These are phyloP conservation scores for Corynorhinus townsendii DNA, from an alignment of 2,113 vertebrate species.

Conservation along the genomic window DNA sequence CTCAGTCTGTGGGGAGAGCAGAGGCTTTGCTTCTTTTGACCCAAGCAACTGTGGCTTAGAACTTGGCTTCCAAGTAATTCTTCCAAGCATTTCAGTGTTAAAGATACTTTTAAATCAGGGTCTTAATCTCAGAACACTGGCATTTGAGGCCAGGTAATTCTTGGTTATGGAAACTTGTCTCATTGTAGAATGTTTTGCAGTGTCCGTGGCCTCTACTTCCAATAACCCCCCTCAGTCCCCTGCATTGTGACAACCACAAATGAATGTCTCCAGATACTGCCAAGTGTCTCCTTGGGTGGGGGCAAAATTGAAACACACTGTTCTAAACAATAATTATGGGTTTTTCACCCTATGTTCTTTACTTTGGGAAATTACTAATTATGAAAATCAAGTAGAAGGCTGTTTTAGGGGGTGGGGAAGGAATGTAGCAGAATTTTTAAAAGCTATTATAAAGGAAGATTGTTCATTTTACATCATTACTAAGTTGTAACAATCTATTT, in stretches of 20 bases:
- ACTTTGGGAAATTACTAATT: not conserved
- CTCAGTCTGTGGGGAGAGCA: not conserved
- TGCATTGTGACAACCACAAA: not conserved
- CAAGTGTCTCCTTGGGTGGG: not conserved
- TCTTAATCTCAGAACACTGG: not conserved
- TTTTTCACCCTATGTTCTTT: not conserved
- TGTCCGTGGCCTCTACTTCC: not conserved
- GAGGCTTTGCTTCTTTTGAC: not conserved
- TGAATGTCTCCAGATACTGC: not conserved
- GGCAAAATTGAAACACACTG: not conserved
- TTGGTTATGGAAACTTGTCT: not conserved
- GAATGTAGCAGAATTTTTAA: not conserved
- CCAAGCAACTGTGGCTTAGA: not conserved
- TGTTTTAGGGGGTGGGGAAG: not conserved
- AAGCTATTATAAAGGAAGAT: constrained; percentile 9
- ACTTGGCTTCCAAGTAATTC: not conserved
- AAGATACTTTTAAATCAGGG: not conserved
- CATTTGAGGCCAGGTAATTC: not conserved
- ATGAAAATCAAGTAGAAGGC: not conserved
- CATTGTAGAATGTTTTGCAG: not conserved
- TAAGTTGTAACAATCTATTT: constrained; percentile 49
- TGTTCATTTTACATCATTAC: constrained; percentile 38
- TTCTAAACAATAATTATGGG: not conserved
- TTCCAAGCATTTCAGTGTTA: not conserved
- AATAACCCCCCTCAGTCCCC: no score